These are phyloP conservation scores for Melinaea marsaeus DNA, from an alignment of 2,888 invertebrate species.

Conservation along the genomic window DNA sequence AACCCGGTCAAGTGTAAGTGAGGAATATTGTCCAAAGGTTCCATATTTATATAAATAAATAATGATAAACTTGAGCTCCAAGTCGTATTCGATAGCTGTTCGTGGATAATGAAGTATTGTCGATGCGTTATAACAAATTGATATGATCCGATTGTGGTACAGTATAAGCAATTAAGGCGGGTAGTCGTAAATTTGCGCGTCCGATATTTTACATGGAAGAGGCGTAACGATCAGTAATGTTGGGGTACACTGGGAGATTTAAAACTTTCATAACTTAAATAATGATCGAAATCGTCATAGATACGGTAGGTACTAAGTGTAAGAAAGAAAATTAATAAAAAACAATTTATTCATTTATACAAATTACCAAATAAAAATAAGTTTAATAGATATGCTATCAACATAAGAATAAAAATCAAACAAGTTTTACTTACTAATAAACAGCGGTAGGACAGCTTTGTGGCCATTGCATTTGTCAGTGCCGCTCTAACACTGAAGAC, in stretches of 20 bases:
- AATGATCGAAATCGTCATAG: no score
- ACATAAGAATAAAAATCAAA: no score
- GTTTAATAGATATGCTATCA: no score
- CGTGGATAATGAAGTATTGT: conserved; percentile 14
- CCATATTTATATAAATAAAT: neutral
- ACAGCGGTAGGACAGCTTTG: no score
- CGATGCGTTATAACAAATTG: conserved; percentile 68
- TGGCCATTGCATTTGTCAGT: conserved; percentile 29
- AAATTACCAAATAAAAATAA: no score
- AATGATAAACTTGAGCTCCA: neutral
- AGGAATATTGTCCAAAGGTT: neutral
- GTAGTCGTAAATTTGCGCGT: conserved; percentile 64
- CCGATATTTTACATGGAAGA: conserved; percentile 71
- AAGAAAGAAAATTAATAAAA: no score
- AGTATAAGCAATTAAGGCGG: conserved; percentile 69
- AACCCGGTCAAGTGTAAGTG: neutral
- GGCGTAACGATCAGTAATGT: conserved; percentile 55
- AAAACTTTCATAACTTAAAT: neutral
- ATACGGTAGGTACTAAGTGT: no score
- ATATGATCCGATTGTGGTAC: conserved; percentile 54
- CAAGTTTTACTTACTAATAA: no score
- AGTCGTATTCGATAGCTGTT: neutral
- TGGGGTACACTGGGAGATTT: conserved; percentile 22
- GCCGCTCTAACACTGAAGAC: conserved; percentile 53
- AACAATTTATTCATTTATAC: no score